These are phyloP conservation scores for Oligia fasciuncula DNA, from an alignment of 2,888 invertebrate species.

Conservation along the genomic window DNA sequence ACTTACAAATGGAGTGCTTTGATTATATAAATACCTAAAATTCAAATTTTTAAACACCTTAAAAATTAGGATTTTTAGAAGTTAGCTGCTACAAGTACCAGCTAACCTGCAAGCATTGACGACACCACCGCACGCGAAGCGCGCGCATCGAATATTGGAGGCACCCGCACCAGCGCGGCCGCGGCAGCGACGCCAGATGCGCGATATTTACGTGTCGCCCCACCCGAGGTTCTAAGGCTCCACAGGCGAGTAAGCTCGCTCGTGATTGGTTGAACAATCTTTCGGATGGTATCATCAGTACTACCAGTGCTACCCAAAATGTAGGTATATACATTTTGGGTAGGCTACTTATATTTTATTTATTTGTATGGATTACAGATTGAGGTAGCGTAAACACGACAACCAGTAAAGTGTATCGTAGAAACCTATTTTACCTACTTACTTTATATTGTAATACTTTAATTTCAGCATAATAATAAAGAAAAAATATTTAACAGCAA, in stretches of 20 bases:
- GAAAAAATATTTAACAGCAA: conserved; percentile 11
- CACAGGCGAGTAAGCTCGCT: neutral
- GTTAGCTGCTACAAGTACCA: neutral
- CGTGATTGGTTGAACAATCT: neutral
- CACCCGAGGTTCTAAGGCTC: neutral
- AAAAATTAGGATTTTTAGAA: too few relatives aligned
- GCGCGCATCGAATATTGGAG: neutral
- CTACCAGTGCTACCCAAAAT: neutral
- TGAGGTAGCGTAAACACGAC: neutral
- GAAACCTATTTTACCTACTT: neutral
- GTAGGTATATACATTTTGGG: neutral
- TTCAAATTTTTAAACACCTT: neutral
- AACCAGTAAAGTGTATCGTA: neutral
- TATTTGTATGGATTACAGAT: neutral
- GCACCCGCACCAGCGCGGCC: too few relatives aligned
- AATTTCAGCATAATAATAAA: neutral
- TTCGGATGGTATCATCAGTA: neutral
- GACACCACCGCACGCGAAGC: neutral
- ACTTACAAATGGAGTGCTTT: neutral
- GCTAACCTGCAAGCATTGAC: neutral
- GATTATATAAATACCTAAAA: neutral
- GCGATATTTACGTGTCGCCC: neutral
- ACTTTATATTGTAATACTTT: too few relatives aligned
- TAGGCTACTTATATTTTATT: too few relatives aligned
- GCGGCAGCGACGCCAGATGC: neutral